Evolutionary conservation across 2,113 vertebrate genomes (phyloP).

Genomic region (Oreochromis niloticus): DNA sequence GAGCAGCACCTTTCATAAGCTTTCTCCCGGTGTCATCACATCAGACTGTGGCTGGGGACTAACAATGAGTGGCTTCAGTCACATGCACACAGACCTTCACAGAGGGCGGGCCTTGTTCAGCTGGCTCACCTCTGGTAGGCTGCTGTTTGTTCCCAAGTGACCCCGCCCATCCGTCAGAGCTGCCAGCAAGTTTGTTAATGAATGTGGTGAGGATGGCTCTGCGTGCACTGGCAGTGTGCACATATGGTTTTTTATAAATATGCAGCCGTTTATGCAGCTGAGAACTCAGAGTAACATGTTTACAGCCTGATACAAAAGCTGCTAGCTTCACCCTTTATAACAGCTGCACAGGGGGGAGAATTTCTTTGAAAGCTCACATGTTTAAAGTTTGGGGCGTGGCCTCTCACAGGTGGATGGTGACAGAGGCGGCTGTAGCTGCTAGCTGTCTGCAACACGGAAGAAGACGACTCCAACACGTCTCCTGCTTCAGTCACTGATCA

Average conservation of each 20-base stretch:
- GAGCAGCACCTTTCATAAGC: conserved; percentile 34
- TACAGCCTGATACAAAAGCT: neutral
- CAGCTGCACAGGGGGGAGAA: neutral
- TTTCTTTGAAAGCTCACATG: neutral
- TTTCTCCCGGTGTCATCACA: conserved; percentile 8
- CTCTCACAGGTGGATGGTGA: neutral
- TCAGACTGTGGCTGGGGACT: neutral
- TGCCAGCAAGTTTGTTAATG: neutral
- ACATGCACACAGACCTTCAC: neutral
- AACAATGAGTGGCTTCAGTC: neutral
- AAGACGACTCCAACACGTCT: neutral
- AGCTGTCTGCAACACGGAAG: neutral
- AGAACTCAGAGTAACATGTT: neutral
- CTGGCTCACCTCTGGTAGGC: neutral
- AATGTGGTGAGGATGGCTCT: neutral
- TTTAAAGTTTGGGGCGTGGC: neutral
- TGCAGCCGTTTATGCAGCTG: fast-evolving
- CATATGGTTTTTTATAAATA: neutral
- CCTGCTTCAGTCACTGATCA: fast-evolving
- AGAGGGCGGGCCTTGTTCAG: neutral
- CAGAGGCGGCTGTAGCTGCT: neutral
- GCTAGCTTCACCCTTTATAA: neutral
- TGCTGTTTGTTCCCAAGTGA: neutral
- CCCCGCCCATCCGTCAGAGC: neutral
- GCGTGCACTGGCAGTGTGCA: neutral